Conservation (phyloP, 2,888 invertebrate genomes). For the Serrognathus titanus region DNA sequence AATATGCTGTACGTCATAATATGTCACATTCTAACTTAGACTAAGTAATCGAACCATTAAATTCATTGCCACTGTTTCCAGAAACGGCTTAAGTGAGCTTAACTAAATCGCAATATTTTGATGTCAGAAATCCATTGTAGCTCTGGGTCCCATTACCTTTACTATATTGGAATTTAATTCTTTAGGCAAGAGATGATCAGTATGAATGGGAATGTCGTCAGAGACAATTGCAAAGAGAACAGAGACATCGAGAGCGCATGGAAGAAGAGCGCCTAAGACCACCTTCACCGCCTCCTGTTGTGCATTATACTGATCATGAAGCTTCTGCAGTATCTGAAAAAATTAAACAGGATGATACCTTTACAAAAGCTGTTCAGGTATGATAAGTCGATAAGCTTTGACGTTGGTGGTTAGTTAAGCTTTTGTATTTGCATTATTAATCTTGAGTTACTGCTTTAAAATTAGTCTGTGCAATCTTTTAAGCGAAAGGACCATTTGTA, state of each 20-base stretch:
- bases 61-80: too few species aligned
- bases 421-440: too few species aligned
- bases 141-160: not conserved
- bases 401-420: too few species aligned
- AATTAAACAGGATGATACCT: slow-evolving; percentile 82
- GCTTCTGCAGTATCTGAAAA: slow-evolving; percentile 74
- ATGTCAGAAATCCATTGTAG: not conserved
- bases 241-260: slow-evolving; percentile 66
- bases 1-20: too few species aligned
- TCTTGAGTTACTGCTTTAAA: too few species aligned
- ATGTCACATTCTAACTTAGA: too few species aligned
- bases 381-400: slow-evolving; percentile 26
- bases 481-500: too few species aligned
- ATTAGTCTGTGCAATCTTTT: too few species aligned
- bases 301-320: slow-evolving; percentile 81
- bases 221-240: slow-evolving; percentile 75
- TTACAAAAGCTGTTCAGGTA: slow-evolving; percentile 77
- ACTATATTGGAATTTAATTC: not conserved
- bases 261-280: slow-evolving; percentile 68
- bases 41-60: too few species aligned
- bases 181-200: slow-evolving; percentile 85
- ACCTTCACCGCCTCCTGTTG: slow-evolving; percentile 79
- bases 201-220: slow-evolving; percentile 92
- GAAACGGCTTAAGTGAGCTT: too few species aligned
- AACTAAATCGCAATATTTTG: too few species aligned